These are phyloP conservation scores for Iselma pallidipennis DNA, from an alignment of 2,888 invertebrate species.

Conservation along the genomic window DNA sequence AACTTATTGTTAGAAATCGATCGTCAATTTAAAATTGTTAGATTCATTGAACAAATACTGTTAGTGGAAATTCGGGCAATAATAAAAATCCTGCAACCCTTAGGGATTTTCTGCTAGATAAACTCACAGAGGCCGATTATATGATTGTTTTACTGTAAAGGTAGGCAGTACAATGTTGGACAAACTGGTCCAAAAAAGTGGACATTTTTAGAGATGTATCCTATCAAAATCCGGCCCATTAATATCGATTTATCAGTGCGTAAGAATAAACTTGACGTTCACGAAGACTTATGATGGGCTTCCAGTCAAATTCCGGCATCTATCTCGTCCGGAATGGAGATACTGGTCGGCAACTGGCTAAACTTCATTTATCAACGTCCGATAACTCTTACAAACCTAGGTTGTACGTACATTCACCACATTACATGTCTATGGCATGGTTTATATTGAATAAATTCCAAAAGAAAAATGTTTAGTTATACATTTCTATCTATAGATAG, in stretches of 20 bases:
- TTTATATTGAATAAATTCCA: background rate
- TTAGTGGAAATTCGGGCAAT: background rate
- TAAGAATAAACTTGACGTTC: slow-evolving; percentile 35
- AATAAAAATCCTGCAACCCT: background rate
- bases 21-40: too few species aligned
- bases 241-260: slow-evolving; percentile 36
- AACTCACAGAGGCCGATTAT: background rate
- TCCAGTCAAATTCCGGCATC: slow-evolving; percentile 35
- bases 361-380: slow-evolving; percentile 43
- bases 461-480: too few species aligned
- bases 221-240: slow-evolving; percentile 19
- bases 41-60: too few species aligned
- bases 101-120: background rate
- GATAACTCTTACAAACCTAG: slow-evolving; percentile 37
- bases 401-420: slow-evolving; percentile 24
- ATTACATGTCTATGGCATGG: background rate
- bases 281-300: slow-evolving; percentile 40
- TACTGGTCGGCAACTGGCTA: slow-evolving; percentile 26
- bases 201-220: background rate
- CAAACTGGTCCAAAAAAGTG: background rate
- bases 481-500: background rate
- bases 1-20: background rate
- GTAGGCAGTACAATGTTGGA: background rate
- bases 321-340: slow-evolving; percentile 28
- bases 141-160: background rate